Evolutionary conservation across 2,797 vertebrate genomes (phyloP).

Genomic region (Sebastes ruberrimus): DNA sequence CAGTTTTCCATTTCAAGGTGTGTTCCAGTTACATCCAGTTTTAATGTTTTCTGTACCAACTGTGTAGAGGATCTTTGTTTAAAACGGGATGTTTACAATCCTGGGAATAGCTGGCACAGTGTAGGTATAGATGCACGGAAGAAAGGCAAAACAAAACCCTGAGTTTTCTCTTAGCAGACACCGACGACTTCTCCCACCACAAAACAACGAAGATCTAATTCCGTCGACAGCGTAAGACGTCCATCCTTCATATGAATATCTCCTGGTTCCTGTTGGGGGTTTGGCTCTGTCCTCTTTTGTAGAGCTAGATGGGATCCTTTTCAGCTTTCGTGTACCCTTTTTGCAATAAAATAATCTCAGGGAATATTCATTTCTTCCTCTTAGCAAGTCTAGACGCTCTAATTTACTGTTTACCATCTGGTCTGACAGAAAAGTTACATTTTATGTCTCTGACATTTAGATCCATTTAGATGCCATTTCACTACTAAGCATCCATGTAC

Average conservation of each 20-base stretch:
- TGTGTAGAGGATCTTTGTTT: not conserved
- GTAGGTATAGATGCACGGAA: not conserved
- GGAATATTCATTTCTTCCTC: conserved; percentile 56
- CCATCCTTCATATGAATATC: conserved; percentile 20
- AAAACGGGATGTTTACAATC: not conserved
- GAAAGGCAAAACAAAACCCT: conserved; percentile 43
- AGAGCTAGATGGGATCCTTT: conserved; percentile 44
- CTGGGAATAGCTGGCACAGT: not conserved
- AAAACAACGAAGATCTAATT: conserved; percentile 73
- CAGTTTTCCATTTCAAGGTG: not conserved
- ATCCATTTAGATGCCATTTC: not conserved
- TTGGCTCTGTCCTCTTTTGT: conserved; percentile 56
- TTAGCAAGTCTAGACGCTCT: conserved; percentile 17
- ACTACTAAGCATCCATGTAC: not conserved
- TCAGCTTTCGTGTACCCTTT: conserved; percentile 22
- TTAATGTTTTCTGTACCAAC: not conserved
- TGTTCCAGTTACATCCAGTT: not conserved
- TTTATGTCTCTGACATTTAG: conserved; percentile 22
- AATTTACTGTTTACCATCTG: not conserved
- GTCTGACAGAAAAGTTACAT: conserved; percentile 7
- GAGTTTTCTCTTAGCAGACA: conserved; percentile 83
- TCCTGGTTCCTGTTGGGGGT: conserved; percentile 50
- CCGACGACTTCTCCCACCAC: conserved; percentile 51
- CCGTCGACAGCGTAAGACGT: conserved; percentile 81
- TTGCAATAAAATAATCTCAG: conserved; percentile 53